Conservation (phyloP, 2,113 vertebrate species). For the Pachypanchax playfairii region DNA sequence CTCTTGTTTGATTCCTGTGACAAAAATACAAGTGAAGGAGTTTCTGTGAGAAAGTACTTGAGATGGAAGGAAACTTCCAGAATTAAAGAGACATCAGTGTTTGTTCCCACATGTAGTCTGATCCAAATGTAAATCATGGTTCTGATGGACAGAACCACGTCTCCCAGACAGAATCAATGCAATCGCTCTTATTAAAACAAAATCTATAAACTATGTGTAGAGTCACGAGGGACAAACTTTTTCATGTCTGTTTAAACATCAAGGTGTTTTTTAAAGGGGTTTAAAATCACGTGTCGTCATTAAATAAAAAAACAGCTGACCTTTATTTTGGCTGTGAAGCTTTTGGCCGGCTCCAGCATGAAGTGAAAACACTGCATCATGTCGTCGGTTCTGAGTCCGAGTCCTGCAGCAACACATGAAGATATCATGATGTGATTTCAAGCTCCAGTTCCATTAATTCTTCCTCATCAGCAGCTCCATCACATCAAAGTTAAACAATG, state of each 20-base stretch:
- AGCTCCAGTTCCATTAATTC: too few species aligned
- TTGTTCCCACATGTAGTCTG: constrained; percentile 29
- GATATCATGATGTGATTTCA: too few species aligned
- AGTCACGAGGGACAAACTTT: constrained; percentile 7
- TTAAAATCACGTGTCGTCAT: constrained; percentile 18
- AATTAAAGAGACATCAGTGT: constrained; percentile 19
- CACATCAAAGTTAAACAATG: too few species aligned
- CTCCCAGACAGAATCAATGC: constrained; percentile 3
- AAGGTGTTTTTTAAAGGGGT: too few species aligned
- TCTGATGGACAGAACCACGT: constrained; percentile 13
- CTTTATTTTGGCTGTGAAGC: constrained; percentile 78
- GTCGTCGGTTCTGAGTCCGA: constrained; percentile 31
- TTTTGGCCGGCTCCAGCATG: constrained; percentile 81
- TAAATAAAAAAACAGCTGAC: constrained; percentile 36
- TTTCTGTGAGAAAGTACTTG: background rate
- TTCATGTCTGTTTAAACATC: constrained; percentile 34
- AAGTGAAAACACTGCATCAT: constrained; percentile 84
- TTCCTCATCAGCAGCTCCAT: too few species aligned
- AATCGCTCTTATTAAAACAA: too few species aligned
- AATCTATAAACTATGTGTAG: background rate
- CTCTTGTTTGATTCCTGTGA: constrained; percentile 76
- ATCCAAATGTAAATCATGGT: constrained; percentile 56
- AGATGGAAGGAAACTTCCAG: background rate
- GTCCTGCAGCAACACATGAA: constrained; percentile 25
- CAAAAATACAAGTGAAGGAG: background rate